Conservation (phyloP, 2,888 invertebrate species). For the Erpobdella octoculata region DNA sequence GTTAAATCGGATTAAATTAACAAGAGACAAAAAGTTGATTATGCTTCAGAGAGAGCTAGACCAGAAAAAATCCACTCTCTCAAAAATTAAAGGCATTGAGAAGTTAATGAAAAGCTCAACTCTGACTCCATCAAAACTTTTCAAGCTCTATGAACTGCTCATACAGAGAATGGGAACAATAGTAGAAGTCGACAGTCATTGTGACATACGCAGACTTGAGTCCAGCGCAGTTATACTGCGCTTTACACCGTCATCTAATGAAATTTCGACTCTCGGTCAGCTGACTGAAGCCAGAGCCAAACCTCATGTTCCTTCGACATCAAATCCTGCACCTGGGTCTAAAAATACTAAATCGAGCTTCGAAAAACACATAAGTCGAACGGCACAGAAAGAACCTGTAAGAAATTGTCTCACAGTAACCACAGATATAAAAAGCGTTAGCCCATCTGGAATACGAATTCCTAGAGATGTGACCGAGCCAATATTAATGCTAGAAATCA, state of each 20-base stretch:
- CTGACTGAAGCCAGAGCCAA: slow-evolving; percentile 30
- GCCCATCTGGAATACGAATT: no score
- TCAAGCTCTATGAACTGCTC: slow-evolving; percentile 25
- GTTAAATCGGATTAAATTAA: slow-evolving; percentile 32
- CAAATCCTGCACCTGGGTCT: not conserved
- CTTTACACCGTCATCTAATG: slow-evolving; percentile 34
- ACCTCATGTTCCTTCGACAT: no score
- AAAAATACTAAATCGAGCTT: not conserved
- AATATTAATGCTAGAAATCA: slow-evolving; percentile 4
- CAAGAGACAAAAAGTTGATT: slow-evolving; percentile 33
- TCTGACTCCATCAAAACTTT: slow-evolving; percentile 2
- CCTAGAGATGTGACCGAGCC: not conserved
- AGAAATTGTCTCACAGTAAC: not conserved
- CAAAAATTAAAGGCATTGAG: slow-evolving; percentile 32
- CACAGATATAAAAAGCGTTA: not conserved
- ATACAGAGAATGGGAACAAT: slow-evolving; percentile 38
- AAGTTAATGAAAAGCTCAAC: slow-evolving; percentile 29
- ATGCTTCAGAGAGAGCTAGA: slow-evolving; percentile 33
- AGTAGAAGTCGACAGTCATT: slow-evolving; percentile 30
- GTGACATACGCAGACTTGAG: not conserved
- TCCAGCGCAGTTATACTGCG: not conserved
- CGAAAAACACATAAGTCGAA: not conserved
- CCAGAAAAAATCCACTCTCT: slow-evolving; percentile 31
- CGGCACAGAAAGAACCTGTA: not conserved
- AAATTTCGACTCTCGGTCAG: slow-evolving; percentile 31